Base-by-base conservation (phyloP, 2,888 invertebrate species). In the Xylota sylvarum region DNA sequence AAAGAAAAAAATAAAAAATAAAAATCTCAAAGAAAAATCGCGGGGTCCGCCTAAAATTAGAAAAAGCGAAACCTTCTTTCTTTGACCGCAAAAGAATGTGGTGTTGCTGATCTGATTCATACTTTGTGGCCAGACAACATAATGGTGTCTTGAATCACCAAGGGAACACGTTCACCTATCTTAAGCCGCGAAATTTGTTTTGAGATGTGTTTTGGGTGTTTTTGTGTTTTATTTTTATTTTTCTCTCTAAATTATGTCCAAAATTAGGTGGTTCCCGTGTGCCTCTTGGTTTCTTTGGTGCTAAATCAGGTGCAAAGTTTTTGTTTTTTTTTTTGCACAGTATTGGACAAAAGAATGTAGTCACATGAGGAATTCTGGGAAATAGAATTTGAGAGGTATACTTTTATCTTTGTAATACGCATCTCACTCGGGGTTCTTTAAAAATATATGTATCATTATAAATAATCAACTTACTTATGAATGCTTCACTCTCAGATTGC, bases 71-170 rank as follows among this genome's bases (percentile, higher is more conserved):
- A 17, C 27, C 14, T 12, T 46, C n/a, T 58, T 37, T 37, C 37
- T 70, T 12, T 70, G 56, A 70, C 43, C 70, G 46, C 70, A 70
- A 5, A 27, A 17, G 56, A 70, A 56, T 70, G 70, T n/a, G 56
- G 32, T 56, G 32, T 30, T 14, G 56, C 19, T 37, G 58, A 32
- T 72, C 46, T 72, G 70, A 72, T 72, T 58, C 43, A 35, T 58
- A 32, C 58, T 70, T 58, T 43, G 14, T 43, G 43, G 30, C 17
- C 40, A 55, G 52, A 69, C 37, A 55, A 4, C 43, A 19, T 30
- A 9, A 56, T 56, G 43, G 40, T 19, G 70, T 46, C 58, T 58
- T 48, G 58, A 72, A 48, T 58, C 46, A 72, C n/a, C 35, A 9
- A 32, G 30, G 55, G 17, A 30, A 37, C 72, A 60, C 60, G 48